Base-by-base conservation (phyloP, 2,113 vertebrate genomes). In the Callocephalon fimbriatum region DNA sequence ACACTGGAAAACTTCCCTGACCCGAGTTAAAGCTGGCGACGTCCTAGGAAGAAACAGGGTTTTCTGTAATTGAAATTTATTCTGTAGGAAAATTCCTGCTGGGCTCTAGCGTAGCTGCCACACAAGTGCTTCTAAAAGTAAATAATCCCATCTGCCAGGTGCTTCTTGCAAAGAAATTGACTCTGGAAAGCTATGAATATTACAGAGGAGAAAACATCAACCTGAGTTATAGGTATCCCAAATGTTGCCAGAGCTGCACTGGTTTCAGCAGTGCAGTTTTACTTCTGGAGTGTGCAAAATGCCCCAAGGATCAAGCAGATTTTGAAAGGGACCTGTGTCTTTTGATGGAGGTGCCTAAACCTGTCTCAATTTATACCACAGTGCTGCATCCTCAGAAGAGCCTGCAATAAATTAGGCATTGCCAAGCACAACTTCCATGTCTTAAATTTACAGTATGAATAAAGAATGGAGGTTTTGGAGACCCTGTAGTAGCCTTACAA, bases 241-340 rank as follows among this genome's bases (percentile, higher is more conserved):
- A 63, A 70, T 51, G 40, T 37, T 77, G 15, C 58, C 77, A 62
- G 40, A 53, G 25, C 70, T 2, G 5, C 21, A 26, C 12, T 12
- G 16, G 31, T 47, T 74, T 62, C 62, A 37, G 71, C 48, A 70
- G 31, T 1, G 1, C 35, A 40, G 48, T 2, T 91, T 86, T 86
- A 84, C 7, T 40, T 70, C 48, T 32, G 40, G 45, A 51, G 11
- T 16, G 20, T 45, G 32, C 0, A 0, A 75, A 75, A 37, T 7
- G 10, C 17, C 22, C 31, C 17, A 4, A 5, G 32, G 27, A 31
- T 50, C 11, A 38, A 48, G 37, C 3, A 25, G 48, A 27, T 66
- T 83, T 77, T 44, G 44, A 53, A 73, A 66, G 45, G n/a, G 22
- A 18, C 10, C 21, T 14, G 13, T 7, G 2, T 23, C 32, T 68